Evolutionary conservation across 1,140 invertebrate species (phyloP).

Genomic region (Neodiprion virginianus): DNA sequence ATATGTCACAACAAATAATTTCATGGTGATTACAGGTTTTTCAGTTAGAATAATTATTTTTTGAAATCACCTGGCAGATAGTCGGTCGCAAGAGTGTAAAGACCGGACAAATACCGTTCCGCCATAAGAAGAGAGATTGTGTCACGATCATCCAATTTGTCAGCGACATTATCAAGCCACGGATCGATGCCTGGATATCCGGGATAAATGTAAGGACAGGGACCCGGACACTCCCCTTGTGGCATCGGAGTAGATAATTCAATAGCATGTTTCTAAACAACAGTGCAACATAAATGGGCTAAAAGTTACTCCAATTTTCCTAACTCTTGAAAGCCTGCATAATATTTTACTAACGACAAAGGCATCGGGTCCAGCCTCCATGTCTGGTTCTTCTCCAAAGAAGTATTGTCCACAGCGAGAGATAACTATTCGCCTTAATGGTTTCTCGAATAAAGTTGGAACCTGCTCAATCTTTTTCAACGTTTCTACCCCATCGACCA

Average conservation of each 20-base stretch:
- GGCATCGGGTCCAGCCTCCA: constrained; percentile 18
- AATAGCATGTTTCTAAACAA: neutral
- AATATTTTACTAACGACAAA: neutral
- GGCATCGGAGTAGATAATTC: neutral
- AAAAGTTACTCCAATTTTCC: no score
- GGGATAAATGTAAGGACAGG: neutral
- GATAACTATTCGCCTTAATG: constrained; percentile 55
- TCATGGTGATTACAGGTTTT: constrained; percentile 14
- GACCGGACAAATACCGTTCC: constrained; percentile 27
- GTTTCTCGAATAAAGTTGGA: constrained; percentile 61
- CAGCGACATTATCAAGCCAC: constrained; percentile 24
- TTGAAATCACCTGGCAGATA: constrained; percentile 17
- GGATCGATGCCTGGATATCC: neutral
- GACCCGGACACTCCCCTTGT: neutral
- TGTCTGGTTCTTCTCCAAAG: constrained; percentile 22
- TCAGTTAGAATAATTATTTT: constrained; percentile 4
- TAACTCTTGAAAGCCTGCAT: no score
- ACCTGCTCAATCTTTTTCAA: constrained; percentile 60
- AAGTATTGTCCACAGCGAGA: constrained; percentile 45
- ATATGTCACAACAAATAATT: constrained; percentile 9
- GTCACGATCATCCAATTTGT: constrained; percentile 27
- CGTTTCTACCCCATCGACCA: constrained; percentile 62
- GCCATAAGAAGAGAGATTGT: constrained; percentile 22
- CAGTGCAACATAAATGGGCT: neutral
- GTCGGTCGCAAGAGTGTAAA: constrained; percentile 27